These are phyloP conservation scores for Chloroclystis v-ata DNA, from an alignment of 2,888 invertebrate species.

Conservation along the genomic window DNA sequence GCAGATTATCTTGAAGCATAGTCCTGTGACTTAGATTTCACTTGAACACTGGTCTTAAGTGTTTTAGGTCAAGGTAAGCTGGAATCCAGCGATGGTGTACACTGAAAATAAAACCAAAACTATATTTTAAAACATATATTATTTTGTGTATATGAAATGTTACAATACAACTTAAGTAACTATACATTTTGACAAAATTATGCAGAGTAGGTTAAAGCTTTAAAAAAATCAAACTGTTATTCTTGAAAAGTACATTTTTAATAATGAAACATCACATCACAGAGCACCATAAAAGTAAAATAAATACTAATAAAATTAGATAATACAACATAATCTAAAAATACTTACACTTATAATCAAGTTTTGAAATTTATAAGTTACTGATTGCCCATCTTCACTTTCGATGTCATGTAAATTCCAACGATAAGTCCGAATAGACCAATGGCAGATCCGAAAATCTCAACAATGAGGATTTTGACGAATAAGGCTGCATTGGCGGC, in stretches of 20 bases:
- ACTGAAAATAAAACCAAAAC: conserved; percentile 56
- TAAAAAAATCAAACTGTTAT: too few species aligned
- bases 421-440: conserved; percentile 99
- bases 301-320: conserved; percentile 21
- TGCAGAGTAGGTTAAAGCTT: too few species aligned
- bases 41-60: conserved; percentile 54
- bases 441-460: conserved; percentile 99
- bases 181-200: not conserved
- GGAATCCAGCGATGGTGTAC: conserved; percentile 63
- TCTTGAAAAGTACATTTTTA: not conserved
- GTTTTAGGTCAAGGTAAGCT: conserved; percentile 47
- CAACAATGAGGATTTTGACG: conserved; percentile 98
- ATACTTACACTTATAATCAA: conserved; percentile 70
- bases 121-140: conserved; percentile 25
- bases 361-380: conserved; percentile 54
- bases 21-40: conserved; percentile 46
- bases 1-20: conserved; percentile 51
- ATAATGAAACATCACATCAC: conserved; percentile 11
- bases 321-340: conserved; percentile 26
- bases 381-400: conserved; percentile 87
- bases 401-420: conserved; percentile 95
- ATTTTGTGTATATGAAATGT: conserved; percentile 16
- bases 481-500: conserved; percentile 97
- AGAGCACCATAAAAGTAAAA: conserved; percentile 21
- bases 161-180: not conserved